Conservation (phyloP, 2,113 vertebrate genomes). For the Steatornis caripensis region DNA sequence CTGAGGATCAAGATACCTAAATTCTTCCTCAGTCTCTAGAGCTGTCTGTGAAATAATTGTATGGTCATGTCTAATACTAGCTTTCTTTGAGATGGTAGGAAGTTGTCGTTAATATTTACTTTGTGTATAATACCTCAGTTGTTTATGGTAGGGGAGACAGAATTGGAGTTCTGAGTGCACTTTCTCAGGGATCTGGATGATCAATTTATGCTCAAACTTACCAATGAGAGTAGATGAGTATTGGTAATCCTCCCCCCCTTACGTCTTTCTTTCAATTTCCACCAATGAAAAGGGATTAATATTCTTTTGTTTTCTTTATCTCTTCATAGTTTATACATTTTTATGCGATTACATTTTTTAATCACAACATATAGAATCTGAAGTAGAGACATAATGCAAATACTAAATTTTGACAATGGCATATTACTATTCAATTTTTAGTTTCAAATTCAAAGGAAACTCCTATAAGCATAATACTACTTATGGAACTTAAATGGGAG, state of each 20-base stretch:
- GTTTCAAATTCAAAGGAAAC: neutral
- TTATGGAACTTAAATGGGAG: neutral
- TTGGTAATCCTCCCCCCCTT: neutral
- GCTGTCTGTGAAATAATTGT: neutral
- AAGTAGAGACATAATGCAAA: neutral
- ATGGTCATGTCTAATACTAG: neutral
- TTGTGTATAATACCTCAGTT: neutral
- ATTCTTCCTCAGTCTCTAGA: neutral
- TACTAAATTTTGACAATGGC: neutral
- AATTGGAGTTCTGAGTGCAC: neutral
- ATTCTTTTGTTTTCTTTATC: neutral
- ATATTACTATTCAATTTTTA: neutral
- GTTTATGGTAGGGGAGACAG: neutral
- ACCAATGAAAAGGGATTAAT: neutral
- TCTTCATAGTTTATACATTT: neutral
- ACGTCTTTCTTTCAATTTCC: neutral
- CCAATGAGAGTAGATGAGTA: neutral
- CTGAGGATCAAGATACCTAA: neutral
- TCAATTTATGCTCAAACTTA: neutral
- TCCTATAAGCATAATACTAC: neutral
- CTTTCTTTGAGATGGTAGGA: neutral
- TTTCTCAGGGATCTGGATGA: neutral
- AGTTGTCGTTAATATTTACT: neutral
- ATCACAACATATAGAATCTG: neutral
- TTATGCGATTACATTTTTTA: neutral